Conservation (phyloP, 2,113 vertebrate species). For the Macrotus californicus region DNA sequence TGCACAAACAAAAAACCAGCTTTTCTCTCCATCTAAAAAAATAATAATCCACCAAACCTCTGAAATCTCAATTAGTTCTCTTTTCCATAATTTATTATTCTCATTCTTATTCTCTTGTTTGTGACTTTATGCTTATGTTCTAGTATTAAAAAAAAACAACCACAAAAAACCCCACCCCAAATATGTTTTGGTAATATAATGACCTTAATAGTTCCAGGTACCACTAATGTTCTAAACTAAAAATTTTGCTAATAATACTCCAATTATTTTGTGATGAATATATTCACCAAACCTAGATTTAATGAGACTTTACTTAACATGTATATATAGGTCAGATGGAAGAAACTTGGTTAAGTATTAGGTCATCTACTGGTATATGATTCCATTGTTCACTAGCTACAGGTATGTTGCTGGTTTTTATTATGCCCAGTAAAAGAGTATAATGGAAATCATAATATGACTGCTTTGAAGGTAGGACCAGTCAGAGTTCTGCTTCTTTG, state of each 20-base stretch:
- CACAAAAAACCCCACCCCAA: neutral
- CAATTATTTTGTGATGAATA: neutral
- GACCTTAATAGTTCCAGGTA: neutral
- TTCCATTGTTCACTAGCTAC: neutral
- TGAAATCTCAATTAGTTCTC: slow-evolving; percentile 26
- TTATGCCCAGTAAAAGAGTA: neutral
- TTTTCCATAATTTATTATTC: slow-evolving; percentile 32
- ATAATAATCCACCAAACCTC: neutral
- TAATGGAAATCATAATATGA: neutral
- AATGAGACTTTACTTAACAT: neutral
- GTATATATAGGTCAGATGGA: neutral
- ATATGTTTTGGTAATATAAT: neutral
- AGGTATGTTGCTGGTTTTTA: neutral
- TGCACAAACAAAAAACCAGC: slow-evolving; percentile 27
- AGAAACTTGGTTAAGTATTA: neutral
- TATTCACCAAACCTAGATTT: neutral
- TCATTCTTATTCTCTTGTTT: neutral
- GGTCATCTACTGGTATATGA: neutral
- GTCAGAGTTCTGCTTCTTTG: neutral
- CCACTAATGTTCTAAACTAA: neutral
- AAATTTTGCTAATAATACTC: neutral
- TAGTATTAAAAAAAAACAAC: neutral
- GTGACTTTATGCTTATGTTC: neutral
- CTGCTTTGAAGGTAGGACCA: neutral
- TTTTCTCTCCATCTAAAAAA: neutral